A percentile compares a stretch with the other conserved stretches of the same genome.
Evolutionary conservation across 2,113 vertebrate species (phyloP).

Genomic region (Bubo bubo): DNA sequence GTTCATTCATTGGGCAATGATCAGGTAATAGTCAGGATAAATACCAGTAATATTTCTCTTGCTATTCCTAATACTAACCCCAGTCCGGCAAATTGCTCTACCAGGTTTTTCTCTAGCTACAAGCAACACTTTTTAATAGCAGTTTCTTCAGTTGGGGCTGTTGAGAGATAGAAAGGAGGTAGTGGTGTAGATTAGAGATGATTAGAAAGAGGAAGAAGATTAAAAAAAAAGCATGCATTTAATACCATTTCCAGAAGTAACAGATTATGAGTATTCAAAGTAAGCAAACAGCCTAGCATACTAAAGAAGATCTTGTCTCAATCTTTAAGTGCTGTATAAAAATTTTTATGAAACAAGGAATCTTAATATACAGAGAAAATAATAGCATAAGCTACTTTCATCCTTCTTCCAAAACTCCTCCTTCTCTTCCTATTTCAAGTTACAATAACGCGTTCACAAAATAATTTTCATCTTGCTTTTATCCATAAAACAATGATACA

Average conservation of each 20-base stretch:
- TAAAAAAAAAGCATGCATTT: not conserved
- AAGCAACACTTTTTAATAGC: not conserved
- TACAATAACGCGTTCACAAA: not conserved
- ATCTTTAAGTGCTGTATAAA: not conserved
- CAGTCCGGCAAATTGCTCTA: not conserved
- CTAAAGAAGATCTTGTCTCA: not conserved
- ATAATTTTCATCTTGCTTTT: not conserved
- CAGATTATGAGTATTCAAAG: not conserved
- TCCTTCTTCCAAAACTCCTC: not conserved
- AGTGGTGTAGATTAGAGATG: not conserved
- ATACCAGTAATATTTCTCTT: not conserved
- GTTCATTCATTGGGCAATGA: not conserved
- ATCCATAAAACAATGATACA: not conserved
- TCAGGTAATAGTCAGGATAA: not conserved
- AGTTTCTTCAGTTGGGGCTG: not conserved
- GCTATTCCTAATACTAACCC: not conserved
- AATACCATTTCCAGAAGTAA: not conserved
- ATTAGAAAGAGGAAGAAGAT: not conserved
- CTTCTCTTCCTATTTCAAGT: not conserved
- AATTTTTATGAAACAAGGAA: not conserved
- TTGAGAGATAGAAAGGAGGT: not conserved
- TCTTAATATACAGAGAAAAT: not conserved
- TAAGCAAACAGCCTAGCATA: not conserved
- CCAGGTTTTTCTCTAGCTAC: not conserved
- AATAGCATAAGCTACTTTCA: not conserved